Evolutionary conservation across 2,888 invertebrate species (phyloP), one percentile per base, ranked within the genome.

Genomic region (Theristus sp.): DNA sequence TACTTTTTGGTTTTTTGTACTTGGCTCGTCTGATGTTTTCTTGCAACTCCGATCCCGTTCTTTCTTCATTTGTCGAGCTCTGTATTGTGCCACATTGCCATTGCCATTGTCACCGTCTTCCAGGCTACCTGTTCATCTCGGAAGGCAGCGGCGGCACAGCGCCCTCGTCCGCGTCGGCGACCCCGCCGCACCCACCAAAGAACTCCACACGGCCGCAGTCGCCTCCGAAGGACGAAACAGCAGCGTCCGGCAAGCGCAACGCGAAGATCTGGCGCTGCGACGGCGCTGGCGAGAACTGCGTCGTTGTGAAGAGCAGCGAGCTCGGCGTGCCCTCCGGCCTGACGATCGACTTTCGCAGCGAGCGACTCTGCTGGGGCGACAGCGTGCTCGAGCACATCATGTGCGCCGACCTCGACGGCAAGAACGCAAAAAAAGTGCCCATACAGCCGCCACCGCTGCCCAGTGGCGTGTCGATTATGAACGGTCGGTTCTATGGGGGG

Each of bases 221-320:
- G 38, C 38, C 6, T n/a, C n/a, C n/a, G n/a, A n/a, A n/a, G n/a
- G n/a, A n/a, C n/a, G n/a, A n/a, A n/a, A n/a, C n/a, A n/a, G n/a
- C n/a, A n/a, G n/a, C n/a, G 38, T 2, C 53, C 2, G 52, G n/a
- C 52, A 52, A 24, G 71, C 82, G 91, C 2, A 93, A 93, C 0
- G 93, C 94, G 0, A 93, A 93, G 73, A 96, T 96, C 64, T 91
- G 89, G 62, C 81, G 94, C 66, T 89, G 91, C 0, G 84, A 85
- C 68, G 83, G 88, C 0, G 94, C 98, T 71, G 96, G 94, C 1
- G 84, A 83, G 0, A 86, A 86, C 66, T 79, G 90, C 26, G 78
- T 86, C 1, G 86, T 90, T 0, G 93, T 94, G 72, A 84, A 85
- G 66, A 87, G 89, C 70, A 83, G 2, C 6, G 20, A 2, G 13